phyloP scores from a whole-genome alignment of 2,888 invertebrate species.

The Ceriagrion tenellum region DNA sequence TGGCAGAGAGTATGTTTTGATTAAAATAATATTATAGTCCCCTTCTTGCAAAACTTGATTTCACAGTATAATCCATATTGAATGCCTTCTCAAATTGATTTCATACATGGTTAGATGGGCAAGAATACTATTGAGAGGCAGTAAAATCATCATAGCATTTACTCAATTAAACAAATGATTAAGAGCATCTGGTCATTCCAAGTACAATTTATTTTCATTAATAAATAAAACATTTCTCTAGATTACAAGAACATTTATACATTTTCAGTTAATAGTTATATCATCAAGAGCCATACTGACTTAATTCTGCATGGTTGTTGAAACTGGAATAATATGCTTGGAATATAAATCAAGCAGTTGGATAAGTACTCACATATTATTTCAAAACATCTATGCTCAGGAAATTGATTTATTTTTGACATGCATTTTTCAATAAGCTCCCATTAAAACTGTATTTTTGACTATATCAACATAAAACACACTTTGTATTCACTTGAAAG shows the following conservation, averaged over 20 bases:
- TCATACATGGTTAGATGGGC: too few species aligned
- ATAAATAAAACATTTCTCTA: slow-evolving; percentile 62
- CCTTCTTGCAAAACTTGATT: too few species aligned
- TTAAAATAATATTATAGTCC: too few species aligned
- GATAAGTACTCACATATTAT: slow-evolving; percentile 58
- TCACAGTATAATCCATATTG: too few species aligned
- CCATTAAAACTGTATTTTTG: slow-evolving; percentile 11
- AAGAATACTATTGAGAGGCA: too few species aligned
- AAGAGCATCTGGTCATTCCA: not conserved
- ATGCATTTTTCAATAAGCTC: slow-evolving; percentile 31
- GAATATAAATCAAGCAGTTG: slow-evolving; percentile 43
- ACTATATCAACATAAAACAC: slow-evolving; percentile 10
- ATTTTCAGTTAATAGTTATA: slow-evolving; percentile 44
- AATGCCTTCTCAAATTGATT: too few species aligned
- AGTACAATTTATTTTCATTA: slow-evolving; percentile 59
- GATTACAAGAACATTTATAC: slow-evolving; percentile 59
- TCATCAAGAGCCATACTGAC: slow-evolving; percentile 40
- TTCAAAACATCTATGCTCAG: slow-evolving; percentile 45
- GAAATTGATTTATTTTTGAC: slow-evolving; percentile 40
- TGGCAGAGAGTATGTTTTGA: too few species aligned
- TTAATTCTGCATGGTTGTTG: slow-evolving; percentile 13
- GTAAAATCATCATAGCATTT: too few species aligned
- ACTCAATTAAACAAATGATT: too few species aligned
- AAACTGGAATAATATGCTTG: slow-evolving; percentile 45
- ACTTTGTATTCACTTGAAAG: not conserved